Evolutionary conservation across 2,888 invertebrate species (phyloP).

Genomic region (Beris chalybata): DNA sequence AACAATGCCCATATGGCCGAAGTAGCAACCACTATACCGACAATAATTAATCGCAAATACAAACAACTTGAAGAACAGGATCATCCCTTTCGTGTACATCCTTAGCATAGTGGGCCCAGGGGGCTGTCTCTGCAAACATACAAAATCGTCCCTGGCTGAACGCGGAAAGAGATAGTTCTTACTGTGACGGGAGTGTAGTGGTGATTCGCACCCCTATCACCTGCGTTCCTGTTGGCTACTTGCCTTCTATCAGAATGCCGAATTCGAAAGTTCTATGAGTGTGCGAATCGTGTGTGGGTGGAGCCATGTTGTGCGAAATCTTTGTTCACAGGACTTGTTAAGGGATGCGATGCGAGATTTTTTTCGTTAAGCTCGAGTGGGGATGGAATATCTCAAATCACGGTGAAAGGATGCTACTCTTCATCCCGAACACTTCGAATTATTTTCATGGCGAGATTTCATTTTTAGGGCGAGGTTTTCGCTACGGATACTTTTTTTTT

Average conservation of each 20-base stretch:
- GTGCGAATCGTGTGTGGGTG: slow-evolving; percentile 28
- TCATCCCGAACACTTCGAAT: background rate
- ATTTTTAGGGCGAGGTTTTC: slow-evolving; percentile 34
- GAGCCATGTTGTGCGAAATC: slow-evolving; percentile 29
- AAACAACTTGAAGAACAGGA: slow-evolving; percentile 35
- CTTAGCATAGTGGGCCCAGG: slow-evolving; percentile 16
- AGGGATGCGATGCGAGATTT: slow-evolving; percentile 22
- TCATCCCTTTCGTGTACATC: slow-evolving; percentile 37
- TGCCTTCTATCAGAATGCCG: slow-evolving; percentile 19
- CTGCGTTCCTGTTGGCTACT: slow-evolving; percentile 23
- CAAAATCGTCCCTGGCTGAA: slow-evolving; percentile 3
- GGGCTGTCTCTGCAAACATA: slow-evolving; percentile 31
- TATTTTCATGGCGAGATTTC: slow-evolving; percentile 33
- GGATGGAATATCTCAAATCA: slow-evolving; percentile 5
- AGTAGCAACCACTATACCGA: slow-evolving; percentile 30
- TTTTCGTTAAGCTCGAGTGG: slow-evolving; percentile 17
- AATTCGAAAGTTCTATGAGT: slow-evolving; percentile 17
- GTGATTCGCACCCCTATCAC: slow-evolving; percentile 10
- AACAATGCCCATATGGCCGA: slow-evolving; percentile 26
- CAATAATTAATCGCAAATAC: slow-evolving; percentile 38
- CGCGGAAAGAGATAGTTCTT: slow-evolving; percentile 6
- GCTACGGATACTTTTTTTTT: background rate
- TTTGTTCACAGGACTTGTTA: background rate
- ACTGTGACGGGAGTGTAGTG: slow-evolving; percentile 7
- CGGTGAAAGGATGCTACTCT: slow-evolving; percentile 23